Evolutionary conservation across 2,113 vertebrate species (phyloP), one percentile per base, ranked within the genome.

Genomic region (Aptenodytes patagonicus): DNA sequence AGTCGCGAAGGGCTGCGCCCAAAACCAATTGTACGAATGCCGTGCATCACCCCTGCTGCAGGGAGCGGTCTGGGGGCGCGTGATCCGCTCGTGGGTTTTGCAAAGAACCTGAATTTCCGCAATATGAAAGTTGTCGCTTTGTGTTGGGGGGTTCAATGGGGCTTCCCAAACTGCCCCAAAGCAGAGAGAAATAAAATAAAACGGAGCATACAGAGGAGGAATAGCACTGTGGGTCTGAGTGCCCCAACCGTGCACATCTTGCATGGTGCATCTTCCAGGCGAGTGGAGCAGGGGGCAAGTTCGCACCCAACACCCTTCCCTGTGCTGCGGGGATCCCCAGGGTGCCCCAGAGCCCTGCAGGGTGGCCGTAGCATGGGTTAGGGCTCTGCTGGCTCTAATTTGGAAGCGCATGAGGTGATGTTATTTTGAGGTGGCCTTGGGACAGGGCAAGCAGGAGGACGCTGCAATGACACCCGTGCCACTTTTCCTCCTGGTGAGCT

Each of bases 281-380:
- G 0, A 72, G 36, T 0, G 0, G 40, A 83, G n/a, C 28, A 0
- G 2, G 57, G 24, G 12, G 2, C 17, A 19, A 0, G 10, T 31
- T 44, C 0, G 1, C 1, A 9, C 11, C 57, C 32, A 42, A 0
- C 11, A 9, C 17, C 26, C n/a, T 54, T 49, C 22, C 21, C 8
- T 20, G 32, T 3, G 2, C n/a, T 21, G 6, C 3, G 1, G 21
- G 24, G 11, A 32, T 38, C 55, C 32, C n/a, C 16, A 19, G 49
- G 20, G n/a, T 70, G 26, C 32, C 28, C 47, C 24, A 3, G 32
- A 68, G 26, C n/a, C 44, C n/a, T 55, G 36, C 1, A 2, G 14
- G 42, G 31, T 40, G 28, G 9, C 40, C 1, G 1, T 5, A 46
- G 65, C 17, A 6, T 0, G 4, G 24, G 11, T 42, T 31, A n/a